These are phyloP conservation scores for Girardia tigrina DNA, from an alignment of 2,888 invertebrate species.

Conservation along the genomic window DNA sequence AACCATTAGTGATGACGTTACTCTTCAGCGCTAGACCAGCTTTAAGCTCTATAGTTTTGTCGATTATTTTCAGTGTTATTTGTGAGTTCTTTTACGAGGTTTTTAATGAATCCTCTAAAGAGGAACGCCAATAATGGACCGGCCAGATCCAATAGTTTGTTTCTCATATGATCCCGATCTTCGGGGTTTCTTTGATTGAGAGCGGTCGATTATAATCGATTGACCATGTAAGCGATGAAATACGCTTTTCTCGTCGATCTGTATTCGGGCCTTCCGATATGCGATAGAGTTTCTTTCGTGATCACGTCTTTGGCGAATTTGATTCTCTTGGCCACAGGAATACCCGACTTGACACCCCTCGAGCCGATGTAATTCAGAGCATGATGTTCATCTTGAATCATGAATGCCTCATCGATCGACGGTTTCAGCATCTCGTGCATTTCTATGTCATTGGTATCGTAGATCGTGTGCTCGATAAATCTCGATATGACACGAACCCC, in stretches of 20 bases:
- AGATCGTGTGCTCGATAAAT: slow-evolving; percentile 96
- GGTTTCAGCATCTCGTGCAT: slow-evolving; percentile 99
- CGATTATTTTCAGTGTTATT: slow-evolving; percentile 94
- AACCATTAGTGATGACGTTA: slow-evolving; percentile 88
- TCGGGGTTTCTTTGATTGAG: slow-evolving; percentile 79
- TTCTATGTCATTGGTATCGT: slow-evolving; percentile 98
- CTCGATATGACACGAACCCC: slow-evolving; percentile 95
- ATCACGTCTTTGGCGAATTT: slow-evolving; percentile 97
- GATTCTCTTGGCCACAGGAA: slow-evolving; percentile 93
- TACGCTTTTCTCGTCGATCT: slow-evolving; percentile 99
- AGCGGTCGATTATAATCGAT: slow-evolving; percentile 78
- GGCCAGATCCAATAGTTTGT: slow-evolving; percentile 89
- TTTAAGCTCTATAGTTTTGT: slow-evolving; percentile 94
- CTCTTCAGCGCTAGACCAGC: slow-evolving; percentile 88
- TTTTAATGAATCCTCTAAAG: slow-evolving; percentile 93
- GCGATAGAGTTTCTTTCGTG: slow-evolving; percentile 98
- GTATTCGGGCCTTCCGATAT: slow-evolving; percentile 95
- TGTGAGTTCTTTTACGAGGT: slow-evolving; percentile 88
- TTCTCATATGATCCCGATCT: slow-evolving; percentile 99
- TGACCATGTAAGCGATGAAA: slow-evolving; percentile 92
- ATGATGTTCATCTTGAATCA: slow-evolving; percentile 90
- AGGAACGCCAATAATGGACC: slow-evolving; percentile 89
- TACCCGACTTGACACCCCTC: slow-evolving; percentile 88
- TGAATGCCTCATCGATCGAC: slow-evolving; percentile 94
- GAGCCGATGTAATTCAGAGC: slow-evolving; percentile 96